phyloP scores from a whole-genome alignment of 2,113 vertebrate genomes.

The Thoracochromis brauschi region DNA sequence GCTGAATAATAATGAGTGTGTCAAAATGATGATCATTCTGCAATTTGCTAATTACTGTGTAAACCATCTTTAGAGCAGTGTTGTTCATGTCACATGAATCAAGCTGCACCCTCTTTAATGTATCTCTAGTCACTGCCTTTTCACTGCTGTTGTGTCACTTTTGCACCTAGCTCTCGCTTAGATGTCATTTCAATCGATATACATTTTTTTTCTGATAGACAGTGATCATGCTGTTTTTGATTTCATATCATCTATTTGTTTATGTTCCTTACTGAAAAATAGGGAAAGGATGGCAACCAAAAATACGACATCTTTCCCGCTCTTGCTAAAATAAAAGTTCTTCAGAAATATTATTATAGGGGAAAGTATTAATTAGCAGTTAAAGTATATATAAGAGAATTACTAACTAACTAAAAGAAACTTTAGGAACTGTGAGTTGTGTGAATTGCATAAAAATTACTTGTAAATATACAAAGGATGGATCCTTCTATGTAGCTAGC shows the following conservation, averaged over 20 bases:
- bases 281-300: neutral
- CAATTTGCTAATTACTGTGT: neutral
- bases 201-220: neutral
- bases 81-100: neutral
- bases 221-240: neutral
- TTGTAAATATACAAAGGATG: neutral
- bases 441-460: neutral
- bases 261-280: neutral
- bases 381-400: neutral
- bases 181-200: neutral
- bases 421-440: neutral
- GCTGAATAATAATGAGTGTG: neutral
- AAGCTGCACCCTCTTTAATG: neutral
- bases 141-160: neutral
- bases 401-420: neutral
- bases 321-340: neutral
- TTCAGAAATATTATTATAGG: neutral
- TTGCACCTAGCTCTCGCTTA: neutral
- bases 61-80: neutral
- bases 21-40: neutral
- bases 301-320: rapidly evolving
- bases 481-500: neutral
- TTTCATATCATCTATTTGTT: neutral
- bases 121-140: neutral
- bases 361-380: neutral